Evolutionary conservation across 2,888 invertebrate species (phyloP).

Genomic region (Rapana venosa): DNA sequence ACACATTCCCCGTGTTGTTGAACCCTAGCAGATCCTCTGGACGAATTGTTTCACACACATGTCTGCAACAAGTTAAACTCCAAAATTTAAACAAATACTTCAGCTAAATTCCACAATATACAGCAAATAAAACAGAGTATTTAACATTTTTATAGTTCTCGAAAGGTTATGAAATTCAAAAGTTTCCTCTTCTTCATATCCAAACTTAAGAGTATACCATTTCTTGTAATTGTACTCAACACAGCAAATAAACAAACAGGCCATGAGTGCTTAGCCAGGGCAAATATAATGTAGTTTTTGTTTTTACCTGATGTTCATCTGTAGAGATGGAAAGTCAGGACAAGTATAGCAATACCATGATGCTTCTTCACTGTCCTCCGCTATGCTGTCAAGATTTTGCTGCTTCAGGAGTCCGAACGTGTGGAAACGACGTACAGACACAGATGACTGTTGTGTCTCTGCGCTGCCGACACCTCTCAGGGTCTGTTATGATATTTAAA

Average conservation of each 20-base stretch:
- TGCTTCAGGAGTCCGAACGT: constrained; percentile 63
- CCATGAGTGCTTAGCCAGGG: too few species aligned
- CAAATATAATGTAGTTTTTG: not conserved
- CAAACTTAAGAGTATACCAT: too few species aligned
- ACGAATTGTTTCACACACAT: constrained; percentile 66
- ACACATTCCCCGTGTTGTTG: constrained; percentile 77
- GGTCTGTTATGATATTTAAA: constrained; percentile 51
- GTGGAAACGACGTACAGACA: constrained; percentile 67
- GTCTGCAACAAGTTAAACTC: constrained; percentile 57
- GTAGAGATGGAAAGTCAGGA: constrained; percentile 53
- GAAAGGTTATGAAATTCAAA: too few species aligned
- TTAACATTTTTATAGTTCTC: too few species aligned
- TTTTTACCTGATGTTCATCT: constrained; percentile 62
- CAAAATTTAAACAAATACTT: not conserved
- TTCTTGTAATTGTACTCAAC: too few species aligned
- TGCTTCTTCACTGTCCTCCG: constrained; percentile 46
- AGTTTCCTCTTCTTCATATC: too few species aligned
- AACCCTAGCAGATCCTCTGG: constrained; percentile 71
- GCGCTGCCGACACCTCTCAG: constrained; percentile 57
- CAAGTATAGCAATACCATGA: constrained; percentile 65
- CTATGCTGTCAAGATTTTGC: constrained; percentile 31
- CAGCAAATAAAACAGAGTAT: too few species aligned
- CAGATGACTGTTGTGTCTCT: constrained; percentile 57
- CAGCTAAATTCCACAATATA: not conserved
- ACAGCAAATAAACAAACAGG: too few species aligned